Conservation (phyloP, 2,797 vertebrate genomes). For the Pygocentrus nattereri region DNA sequence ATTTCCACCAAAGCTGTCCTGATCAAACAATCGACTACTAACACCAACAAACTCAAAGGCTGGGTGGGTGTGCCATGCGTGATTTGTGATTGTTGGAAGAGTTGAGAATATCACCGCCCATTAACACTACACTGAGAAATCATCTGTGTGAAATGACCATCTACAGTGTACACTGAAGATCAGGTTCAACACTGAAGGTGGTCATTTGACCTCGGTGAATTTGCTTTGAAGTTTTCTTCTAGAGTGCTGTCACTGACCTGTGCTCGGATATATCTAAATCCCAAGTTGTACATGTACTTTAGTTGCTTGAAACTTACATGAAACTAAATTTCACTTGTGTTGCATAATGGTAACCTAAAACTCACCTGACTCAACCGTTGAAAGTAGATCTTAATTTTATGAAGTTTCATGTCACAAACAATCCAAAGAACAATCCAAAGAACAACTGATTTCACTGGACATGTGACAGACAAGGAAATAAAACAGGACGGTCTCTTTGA, state of each 20-base stretch:
- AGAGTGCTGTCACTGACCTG: neutral
- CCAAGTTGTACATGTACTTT: neutral
- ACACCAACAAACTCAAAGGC: neutral
- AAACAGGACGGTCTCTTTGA: neutral
- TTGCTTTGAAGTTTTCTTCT: slow-evolving; percentile 3
- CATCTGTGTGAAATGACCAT: neutral
- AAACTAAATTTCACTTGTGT: neutral
- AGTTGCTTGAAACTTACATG: neutral
- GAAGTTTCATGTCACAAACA: neutral
- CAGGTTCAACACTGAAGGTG: neutral
- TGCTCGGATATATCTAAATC: neutral
- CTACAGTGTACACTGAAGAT: neutral
- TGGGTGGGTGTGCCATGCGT: neutral
- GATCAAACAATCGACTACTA: no score
- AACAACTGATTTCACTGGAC: neutral
- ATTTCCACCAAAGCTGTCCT: neutral
- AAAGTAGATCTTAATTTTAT: neutral
- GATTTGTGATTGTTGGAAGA: slow-evolving; percentile 11
- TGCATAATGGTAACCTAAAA: neutral
- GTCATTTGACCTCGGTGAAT: slow-evolving; percentile 13
- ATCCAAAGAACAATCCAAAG: neutral
- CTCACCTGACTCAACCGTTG: neutral
- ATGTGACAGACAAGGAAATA: neutral
- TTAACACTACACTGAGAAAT: neutral
- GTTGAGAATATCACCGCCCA: neutral